Evolutionary conservation across 2,888 invertebrate genomes (phyloP).

Genomic region (Ashinkailepas kermadecensis): DNA sequence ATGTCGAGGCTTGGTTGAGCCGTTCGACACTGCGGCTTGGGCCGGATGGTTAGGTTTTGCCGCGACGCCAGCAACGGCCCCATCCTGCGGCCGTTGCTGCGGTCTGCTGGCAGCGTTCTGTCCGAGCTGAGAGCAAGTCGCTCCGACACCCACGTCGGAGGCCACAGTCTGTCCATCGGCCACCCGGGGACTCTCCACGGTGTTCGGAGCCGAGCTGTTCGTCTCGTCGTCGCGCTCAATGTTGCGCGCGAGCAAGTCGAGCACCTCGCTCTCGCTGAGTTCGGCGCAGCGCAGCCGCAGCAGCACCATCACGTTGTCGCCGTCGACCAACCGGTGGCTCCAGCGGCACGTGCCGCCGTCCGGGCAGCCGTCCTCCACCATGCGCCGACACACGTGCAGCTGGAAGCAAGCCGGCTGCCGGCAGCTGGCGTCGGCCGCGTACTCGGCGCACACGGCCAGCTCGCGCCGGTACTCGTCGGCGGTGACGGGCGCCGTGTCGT

Average conservation of each 20-base stretch:
- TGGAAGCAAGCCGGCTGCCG: not conserved
- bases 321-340: not conserved
- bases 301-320: conserved; percentile 11
- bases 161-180: too few species aligned
- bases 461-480: not conserved
- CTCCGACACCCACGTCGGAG: not conserved
- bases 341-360: conserved; percentile 1
- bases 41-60: not conserved
- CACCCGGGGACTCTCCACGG: too few species aligned
- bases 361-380: not conserved
- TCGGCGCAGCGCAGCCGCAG: conserved; percentile 18
- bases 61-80: not conserved
- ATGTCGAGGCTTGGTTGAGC: not conserved
- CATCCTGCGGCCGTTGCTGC: not conserved
- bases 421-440: not conserved
- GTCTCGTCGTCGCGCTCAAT: not conserved
- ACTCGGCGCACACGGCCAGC: not conserved
- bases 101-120: too few species aligned
- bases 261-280: not conserved
- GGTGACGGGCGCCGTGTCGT: conserved; percentile 21
- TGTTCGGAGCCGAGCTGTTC: too few species aligned
- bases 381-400: conserved; percentile 10
- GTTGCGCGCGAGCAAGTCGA: not conserved
- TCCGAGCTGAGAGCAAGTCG: too few species aligned
- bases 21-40: not conserved